Evolutionary conservation across 2,797 vertebrate species (phyloP), one percentile per base, ranked within the genome.

Genomic region (Anas flavirostris): DNA sequence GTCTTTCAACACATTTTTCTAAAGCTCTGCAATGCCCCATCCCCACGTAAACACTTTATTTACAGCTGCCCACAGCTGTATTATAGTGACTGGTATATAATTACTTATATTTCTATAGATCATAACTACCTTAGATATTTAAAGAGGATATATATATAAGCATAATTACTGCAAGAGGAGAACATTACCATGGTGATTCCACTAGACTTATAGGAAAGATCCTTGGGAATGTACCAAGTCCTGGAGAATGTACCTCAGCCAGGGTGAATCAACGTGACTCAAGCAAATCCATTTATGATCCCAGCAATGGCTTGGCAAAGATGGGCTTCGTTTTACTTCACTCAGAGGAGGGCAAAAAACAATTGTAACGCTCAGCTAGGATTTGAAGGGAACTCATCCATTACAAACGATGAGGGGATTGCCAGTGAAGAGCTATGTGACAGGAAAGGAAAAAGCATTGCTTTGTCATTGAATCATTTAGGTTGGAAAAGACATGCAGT

Each of bases 71-170:
- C 58, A 62, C 64, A 82, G 81, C 93, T 91, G 48, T 59, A 80
- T 87, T 82, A 31, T 66, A 46, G 43, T 82, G 48, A 28, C 73
- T 88, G 60, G 25, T 81, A 41, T 62, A 31, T 46, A 64, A 77
- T 94, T 93, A 58, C 78, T 92, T 94, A 62, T 90, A 74, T 94
- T 90, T 88, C 53, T 82, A 56, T 46, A 69, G 68, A 55, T 68
- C 88, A 9, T 59, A 75, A 60, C 64, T 80, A 33, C 50, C 44
- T 62, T 41, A 68, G 48, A 16, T 80, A 29, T 73, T 87, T 66
- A 91, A 86, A 56, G 41, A 67, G n/a, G n/a, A 82, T 82, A 41
- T 79, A 31, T 79, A 31, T 79, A 31, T 12, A 58, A 86, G n/a
- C 18, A 9, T 62, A 58, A 74, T 91, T 93, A 68, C 50, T 75